Conservation (phyloP, 2,888 invertebrate genomes). For the Rhagium mordax region DNA sequence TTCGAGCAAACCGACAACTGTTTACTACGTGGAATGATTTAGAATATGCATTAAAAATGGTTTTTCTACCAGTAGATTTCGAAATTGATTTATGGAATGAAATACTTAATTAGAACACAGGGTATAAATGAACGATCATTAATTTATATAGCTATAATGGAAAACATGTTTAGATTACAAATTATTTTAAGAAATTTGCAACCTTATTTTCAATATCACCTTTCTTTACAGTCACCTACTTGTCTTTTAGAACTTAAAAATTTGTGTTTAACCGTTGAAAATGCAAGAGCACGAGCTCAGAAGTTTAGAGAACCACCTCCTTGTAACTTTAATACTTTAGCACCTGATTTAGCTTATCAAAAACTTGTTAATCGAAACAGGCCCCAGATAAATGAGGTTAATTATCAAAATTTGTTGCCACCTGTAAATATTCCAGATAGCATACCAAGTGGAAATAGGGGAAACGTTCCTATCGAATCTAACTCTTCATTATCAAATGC, state of each 20-base stretch:
- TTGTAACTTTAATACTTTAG: background rate
- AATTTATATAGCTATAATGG: conserved; percentile 2
- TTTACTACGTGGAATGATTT: background rate
- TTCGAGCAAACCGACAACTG: background rate
- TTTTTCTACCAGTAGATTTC: conserved; percentile 4
- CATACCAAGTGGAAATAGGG: background rate
- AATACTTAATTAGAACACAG: background rate
- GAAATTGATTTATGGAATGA: conserved; percentile 16
- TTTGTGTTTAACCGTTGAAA: background rate
- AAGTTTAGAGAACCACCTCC: background rate
- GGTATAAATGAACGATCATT: background rate
- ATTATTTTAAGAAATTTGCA: background rate
- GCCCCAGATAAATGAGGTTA: background rate
- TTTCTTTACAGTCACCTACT: background rate
- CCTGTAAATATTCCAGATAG: background rate
- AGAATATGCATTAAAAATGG: background rate
- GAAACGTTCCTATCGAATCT: too few species aligned
- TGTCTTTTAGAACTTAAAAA: background rate
- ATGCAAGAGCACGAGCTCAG: background rate
- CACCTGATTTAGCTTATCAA: background rate
- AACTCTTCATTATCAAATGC: too few species aligned
- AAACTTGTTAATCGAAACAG: background rate
- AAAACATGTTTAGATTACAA: background rate
- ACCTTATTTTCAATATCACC: background rate
- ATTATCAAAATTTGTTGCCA: background rate